phyloP scores from a whole-genome alignment of 2,888 invertebrate genomes.

The Lasiommata megera region DNA sequence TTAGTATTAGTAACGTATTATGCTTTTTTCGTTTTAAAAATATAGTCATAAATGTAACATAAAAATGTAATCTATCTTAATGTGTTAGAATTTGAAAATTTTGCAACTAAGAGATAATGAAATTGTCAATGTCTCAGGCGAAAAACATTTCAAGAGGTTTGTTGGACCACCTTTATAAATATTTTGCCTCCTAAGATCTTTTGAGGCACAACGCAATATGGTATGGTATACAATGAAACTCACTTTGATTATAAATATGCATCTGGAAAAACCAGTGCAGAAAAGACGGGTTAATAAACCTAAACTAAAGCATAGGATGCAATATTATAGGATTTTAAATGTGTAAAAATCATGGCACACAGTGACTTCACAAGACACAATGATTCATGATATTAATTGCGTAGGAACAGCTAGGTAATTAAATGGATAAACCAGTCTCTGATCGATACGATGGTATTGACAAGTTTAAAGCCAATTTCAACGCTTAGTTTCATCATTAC shows the following conservation, averaged over 20 bases:
- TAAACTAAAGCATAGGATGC: too few species aligned
- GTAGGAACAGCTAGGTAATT: constrained; percentile 16
- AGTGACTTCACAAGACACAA: too few species aligned
- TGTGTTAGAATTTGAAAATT: constrained; percentile 5
- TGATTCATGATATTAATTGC: constrained; percentile 6
- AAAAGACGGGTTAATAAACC: too few species aligned
- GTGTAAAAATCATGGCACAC: too few species aligned
- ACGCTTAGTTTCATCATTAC: too few species aligned
- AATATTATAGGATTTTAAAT: too few species aligned
- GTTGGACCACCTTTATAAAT: constrained; percentile 53
- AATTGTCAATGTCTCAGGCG: constrained; percentile 34
- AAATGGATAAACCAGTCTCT: constrained; percentile 1
- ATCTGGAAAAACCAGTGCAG: constrained; percentile 7
- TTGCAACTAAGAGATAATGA: constrained; percentile 10
- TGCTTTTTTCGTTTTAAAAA: too few species aligned
- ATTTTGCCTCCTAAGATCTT: constrained; percentile 46
- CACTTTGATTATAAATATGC: constrained; percentile 33
- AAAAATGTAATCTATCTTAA: constrained; percentile 6
- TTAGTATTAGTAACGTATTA: too few species aligned
- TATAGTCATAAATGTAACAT: constrained; percentile 1
- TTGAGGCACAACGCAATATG: constrained; percentile 45
- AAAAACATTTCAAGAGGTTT: constrained; percentile 64
- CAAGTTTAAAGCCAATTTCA: neutral
- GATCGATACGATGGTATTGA: neutral
- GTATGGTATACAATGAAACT: constrained; percentile 55